phyloP scores from a whole-genome alignment of 2,797 vertebrate genomes.

The Bucorvus abyssinicus region DNA sequence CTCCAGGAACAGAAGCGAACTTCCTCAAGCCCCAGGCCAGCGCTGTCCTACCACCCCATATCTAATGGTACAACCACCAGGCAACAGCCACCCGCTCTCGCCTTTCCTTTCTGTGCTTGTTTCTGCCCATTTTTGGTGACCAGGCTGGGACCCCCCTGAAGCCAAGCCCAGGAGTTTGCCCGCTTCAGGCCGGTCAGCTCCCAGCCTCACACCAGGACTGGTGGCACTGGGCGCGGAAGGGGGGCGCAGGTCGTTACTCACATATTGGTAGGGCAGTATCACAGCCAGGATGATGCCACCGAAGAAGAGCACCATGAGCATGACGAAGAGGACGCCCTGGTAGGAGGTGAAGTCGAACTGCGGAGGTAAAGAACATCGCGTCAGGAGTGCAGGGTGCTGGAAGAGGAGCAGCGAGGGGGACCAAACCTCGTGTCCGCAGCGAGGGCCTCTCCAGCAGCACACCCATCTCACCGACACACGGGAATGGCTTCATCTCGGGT shows the following conservation, averaged over 20 bases:
- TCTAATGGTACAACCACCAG: neutral
- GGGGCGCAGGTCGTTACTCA: conserved; percentile 66
- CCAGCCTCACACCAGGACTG: neutral
- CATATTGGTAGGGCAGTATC: conserved; percentile 86
- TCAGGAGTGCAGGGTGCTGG: neutral
- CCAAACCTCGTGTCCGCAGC: neutral
- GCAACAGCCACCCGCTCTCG: neutral
- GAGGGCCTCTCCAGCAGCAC: neutral
- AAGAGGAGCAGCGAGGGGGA: neutral
- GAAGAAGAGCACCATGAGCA: conserved; percentile 87
- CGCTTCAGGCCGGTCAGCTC: neutral
- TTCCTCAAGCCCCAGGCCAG: neutral
- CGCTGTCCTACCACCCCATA: neutral
- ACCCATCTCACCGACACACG: neutral
- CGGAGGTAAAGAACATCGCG: neutral
- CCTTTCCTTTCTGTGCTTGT: neutral
- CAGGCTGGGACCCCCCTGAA: neutral
- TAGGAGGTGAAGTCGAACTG: conserved; percentile 92
- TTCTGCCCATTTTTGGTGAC: neutral
- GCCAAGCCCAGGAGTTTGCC: neutral
- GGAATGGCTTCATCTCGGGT: neutral
- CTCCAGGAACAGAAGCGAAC: neutral
- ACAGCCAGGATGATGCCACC: conserved; percentile 85
- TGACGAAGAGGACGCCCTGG: conserved; percentile 85
- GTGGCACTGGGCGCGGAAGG: neutral